A percentile compares a stretch with the other conserved stretches of the same genome.
phyloP scores from a whole-genome alignment of 2,888 invertebrate genomes.

The Micoletzkya japonica region DNA sequence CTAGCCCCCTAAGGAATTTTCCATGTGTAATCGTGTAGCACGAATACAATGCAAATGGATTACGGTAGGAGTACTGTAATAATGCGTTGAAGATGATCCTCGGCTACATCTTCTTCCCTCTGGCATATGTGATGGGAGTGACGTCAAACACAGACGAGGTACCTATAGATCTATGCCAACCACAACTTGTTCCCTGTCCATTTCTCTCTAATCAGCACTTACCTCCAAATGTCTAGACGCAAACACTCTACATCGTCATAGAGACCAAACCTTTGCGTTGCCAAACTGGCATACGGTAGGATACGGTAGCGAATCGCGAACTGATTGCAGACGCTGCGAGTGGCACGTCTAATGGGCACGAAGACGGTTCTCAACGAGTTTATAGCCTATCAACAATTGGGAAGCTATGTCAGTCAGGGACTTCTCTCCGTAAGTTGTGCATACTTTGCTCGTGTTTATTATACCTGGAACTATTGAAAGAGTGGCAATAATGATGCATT shows the following conservation, averaged over 20 bases:
- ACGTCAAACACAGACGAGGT: slow-evolving; percentile 46
- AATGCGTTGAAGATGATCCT: slow-evolving; percentile 77
- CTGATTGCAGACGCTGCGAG: slow-evolving; percentile 26
- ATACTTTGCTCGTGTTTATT: background rate
- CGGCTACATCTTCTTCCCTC: slow-evolving; percentile 85
- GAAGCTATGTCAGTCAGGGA: slow-evolving; percentile 26
- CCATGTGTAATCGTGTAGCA: no score
- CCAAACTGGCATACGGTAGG: no score
- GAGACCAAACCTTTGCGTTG: no score
- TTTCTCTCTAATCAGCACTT: no score
- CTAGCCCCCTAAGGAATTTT: no score
- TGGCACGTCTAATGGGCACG: slow-evolving; percentile 62
- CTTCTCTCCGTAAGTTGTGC: background rate
- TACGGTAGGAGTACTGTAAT: no score
- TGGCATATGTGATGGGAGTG: slow-evolving; percentile 83
- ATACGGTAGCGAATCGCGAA: no score
- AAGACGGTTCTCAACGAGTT: slow-evolving; percentile 64
- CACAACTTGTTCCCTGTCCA: no score
- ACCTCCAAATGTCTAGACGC: no score
- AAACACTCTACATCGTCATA: no score
- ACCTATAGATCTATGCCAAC: no score
- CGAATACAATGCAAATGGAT: no score
- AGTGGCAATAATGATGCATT: background rate
- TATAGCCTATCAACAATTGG: slow-evolving; percentile 62
- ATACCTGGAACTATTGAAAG: background rate